A percentile compares a stretch with the other conserved stretches of the same genome.
Evolutionary conservation across 2,113 vertebrate species (phyloP).

Genomic region (Tor tambroides): DNA sequence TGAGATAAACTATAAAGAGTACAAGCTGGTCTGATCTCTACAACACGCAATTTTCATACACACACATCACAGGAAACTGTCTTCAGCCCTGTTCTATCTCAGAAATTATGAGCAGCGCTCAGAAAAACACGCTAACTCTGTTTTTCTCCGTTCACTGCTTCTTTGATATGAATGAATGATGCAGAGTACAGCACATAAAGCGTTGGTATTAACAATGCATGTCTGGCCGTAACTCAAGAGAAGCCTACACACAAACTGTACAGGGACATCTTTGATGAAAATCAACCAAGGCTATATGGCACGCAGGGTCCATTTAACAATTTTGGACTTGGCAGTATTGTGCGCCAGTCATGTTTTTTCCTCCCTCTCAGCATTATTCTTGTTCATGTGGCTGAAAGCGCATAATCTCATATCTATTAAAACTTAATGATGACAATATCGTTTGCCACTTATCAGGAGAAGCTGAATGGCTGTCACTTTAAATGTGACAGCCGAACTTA

Average conservation of each 20-base stretch:
- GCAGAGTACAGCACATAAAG: slow-evolving; percentile 10
- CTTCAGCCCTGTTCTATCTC: background rate
- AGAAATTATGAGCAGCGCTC: background rate
- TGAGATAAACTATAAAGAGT: slow-evolving; percentile 34
- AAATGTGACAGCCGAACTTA: slow-evolving; percentile 43
- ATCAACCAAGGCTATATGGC: slow-evolving; percentile 37
- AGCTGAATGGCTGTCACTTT: slow-evolving; percentile 46
- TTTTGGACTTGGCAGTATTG: slow-evolving; percentile 37
- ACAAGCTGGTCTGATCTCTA: background rate
- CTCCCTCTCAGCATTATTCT: slow-evolving; percentile 34
- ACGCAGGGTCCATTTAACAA: slow-evolving; percentile 39
- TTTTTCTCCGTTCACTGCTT: background rate
- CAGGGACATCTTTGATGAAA: slow-evolving; percentile 44
- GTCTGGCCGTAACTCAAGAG: slow-evolving; percentile 7
- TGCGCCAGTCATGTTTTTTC: slow-evolving; percentile 14
- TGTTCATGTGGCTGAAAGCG: slow-evolving; percentile 12
- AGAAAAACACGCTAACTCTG: background rate
- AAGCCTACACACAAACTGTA: slow-evolving; percentile 40
- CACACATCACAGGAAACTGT: slow-evolving; percentile 12
- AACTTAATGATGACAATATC: slow-evolving; percentile 51
- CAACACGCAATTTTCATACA: slow-evolving; percentile 32
- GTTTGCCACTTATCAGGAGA: slow-evolving; percentile 45
- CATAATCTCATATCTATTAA: slow-evolving; percentile 41
- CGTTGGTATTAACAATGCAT: slow-evolving; percentile 32
- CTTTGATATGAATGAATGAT: slow-evolving; percentile 28